phyloP scores from a whole-genome alignment of 2,888 invertebrate species.

The Pseudoips prasinana region DNA sequence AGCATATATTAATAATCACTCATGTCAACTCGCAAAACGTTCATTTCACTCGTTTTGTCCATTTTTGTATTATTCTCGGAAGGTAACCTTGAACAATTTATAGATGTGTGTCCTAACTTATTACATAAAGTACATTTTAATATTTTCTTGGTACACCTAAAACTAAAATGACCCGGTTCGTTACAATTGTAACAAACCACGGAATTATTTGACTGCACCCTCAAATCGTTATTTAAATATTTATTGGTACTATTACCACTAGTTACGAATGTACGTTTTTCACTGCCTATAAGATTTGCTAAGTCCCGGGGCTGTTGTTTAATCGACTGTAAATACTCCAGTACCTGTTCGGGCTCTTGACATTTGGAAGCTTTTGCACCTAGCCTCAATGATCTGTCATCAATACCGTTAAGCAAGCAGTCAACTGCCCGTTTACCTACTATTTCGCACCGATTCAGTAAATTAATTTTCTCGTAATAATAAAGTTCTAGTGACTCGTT shows the following conservation, averaged over 20 bases:
- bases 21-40: neutral
- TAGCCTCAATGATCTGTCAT: conserved; percentile 6
- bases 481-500: conserved; percentile 17
- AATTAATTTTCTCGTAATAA: conserved; percentile 16
- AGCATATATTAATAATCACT: conserved; percentile 3
- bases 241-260: neutral
- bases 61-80: neutral
- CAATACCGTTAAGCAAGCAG: conserved; percentile 14
- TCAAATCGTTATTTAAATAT: neutral
- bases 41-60: neutral
- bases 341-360: neutral
- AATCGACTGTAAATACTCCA: conserved; percentile 7
- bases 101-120: conserved; percentile 4
- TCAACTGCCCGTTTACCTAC: conserved; percentile 10
- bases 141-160: conserved; percentile 7
- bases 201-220: neutral
- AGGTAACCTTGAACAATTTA: conserved; percentile 6
- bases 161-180: conserved; percentile 6
- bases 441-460: conserved; percentile 19
- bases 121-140: conserved; percentile 6
- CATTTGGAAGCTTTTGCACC: conserved; percentile 1
- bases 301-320: conserved; percentile 1
- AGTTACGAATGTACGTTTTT: neutral
- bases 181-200: conserved; percentile 6
- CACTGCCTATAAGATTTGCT: neutral